Evolutionary conservation across 2,888 invertebrate genomes (phyloP).

Genomic region (Drosophila helvetica): DNA sequence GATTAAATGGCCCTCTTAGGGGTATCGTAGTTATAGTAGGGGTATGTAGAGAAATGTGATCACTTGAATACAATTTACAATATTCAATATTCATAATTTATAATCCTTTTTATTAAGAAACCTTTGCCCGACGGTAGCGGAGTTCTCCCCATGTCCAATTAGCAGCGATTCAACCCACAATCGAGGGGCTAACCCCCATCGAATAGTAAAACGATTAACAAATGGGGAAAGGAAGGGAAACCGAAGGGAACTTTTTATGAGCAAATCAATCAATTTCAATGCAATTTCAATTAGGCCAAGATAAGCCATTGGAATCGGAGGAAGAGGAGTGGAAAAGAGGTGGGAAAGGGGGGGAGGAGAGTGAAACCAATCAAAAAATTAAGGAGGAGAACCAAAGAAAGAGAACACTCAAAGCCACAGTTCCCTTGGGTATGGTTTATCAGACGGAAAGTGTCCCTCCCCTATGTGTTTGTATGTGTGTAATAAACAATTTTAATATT

Average conservation of each 20-base stretch:
- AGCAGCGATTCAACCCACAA: slow-evolving; percentile 22
- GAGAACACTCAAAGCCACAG: background rate
- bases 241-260: slow-evolving; percentile 56
- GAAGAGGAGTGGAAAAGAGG: background rate
- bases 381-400: background rate
- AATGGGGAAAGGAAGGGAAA: slow-evolving; percentile 24
- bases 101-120: slow-evolving; percentile 1
- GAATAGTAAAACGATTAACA: slow-evolving; percentile 66
- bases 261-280: slow-evolving; percentile 77
- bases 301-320: slow-evolving; percentile 29
- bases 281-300: slow-evolving; percentile 76
- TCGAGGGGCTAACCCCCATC: slow-evolving; percentile 20
- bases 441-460: background rate
- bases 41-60: background rate
- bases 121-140: slow-evolving; percentile 23
- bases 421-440: slow-evolving; percentile 9
- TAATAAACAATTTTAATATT: slow-evolving; percentile 78
- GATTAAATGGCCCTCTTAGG: background rate
- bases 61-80: slow-evolving; percentile 40
- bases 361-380: slow-evolving; percentile 40
- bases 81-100: slow-evolving; percentile 31
- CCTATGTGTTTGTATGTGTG: slow-evolving; percentile 37
- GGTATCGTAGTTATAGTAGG: no score
- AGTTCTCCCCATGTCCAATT: slow-evolving; percentile 8
- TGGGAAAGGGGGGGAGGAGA: no score